Base-by-base conservation (phyloP, 2,888 invertebrate genomes). In the Leptopilina drosophilae region DNA sequence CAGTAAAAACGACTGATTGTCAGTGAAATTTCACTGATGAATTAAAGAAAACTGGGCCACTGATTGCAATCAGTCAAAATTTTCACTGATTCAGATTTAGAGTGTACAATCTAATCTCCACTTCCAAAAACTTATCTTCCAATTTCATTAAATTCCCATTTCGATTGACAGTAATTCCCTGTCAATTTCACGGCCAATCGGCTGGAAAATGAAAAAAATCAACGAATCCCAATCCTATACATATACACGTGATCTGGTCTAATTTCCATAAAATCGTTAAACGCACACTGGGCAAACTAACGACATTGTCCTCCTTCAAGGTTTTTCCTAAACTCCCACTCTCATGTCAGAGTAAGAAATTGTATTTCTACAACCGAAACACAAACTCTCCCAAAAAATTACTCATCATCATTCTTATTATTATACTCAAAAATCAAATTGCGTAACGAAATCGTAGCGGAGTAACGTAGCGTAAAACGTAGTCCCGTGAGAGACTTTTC, bases 401-500 rank as follows among this genome's bases (percentile, higher is more conserved):
- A 77, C 76, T 79, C 66, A 79, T 80, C 82, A 84, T 79, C 84
- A 33, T 33, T 83, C 77, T 82, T 80, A 79, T 80, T 82, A 84
- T 79, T 84, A 33, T 33, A 84, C 78, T 82, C 80, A 82, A 87
- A 85, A 87, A 85, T 85, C 83, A 85, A 87, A 86, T 87, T 87
- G 85, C 87, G 86, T 85, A 88, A 87, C 86, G 82, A 87, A 84
- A 76, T 76, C 85, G 84, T 80, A 81, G 84, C 81, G 76, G 49
- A 82, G 86, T 85, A 83, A 82, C 85, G 87, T 88, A 88, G 85
- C 88, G 88, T 89, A 89, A 88, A 89, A 87, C 85, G 82, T 85
- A 85, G 84, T 84, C 42, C 42, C 87, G 84, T 86, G 85, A 85
- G 80, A 84, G 81, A 80, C 76, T 65, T 78, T 42, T 64, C 79